Evolutionary conservation across 1,140 invertebrate genomes (phyloP).

Genomic region (Apis florea): DNA sequence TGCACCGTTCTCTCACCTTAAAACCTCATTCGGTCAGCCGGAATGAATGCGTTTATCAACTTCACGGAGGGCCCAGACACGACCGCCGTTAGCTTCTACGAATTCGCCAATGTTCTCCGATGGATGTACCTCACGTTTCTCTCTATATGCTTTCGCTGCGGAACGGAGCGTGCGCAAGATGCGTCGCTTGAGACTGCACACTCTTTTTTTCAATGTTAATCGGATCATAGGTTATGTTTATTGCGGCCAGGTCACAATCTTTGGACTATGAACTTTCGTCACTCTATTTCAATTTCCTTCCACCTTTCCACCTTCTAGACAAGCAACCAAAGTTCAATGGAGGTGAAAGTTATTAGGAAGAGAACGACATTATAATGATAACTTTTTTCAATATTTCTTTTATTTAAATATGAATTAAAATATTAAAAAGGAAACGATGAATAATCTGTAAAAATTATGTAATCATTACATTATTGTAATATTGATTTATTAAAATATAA

Average conservation of each 20-base stretch:
- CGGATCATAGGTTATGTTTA: constrained; percentile 2
- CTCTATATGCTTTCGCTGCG: constrained; percentile 25
- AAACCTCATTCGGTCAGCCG: constrained; percentile 34
- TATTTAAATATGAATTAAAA: too few species aligned
- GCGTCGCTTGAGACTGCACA: background rate
- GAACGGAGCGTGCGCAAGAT: constrained; percentile 46
- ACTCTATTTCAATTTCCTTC: too few species aligned
- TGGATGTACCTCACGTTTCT: background rate
- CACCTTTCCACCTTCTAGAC: background rate
- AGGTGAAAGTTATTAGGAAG: background rate
- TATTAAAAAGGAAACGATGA: too few species aligned
- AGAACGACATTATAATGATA: background rate
- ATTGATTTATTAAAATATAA: too few species aligned
- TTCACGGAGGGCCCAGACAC: constrained; percentile 17
- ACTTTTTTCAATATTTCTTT: background rate
- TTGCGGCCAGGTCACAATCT: constrained; percentile 20
- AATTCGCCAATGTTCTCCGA: constrained; percentile 10
- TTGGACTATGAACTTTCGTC: constrained; percentile 39
- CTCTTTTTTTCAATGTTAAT: background rate
- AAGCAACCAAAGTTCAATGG: too few species aligned
- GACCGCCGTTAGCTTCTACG: constrained; percentile 33
- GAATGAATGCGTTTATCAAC: constrained; percentile 36
- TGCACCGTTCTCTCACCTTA: constrained; percentile 43
- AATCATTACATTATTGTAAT: too few species aligned
- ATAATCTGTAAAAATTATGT: too few species aligned